Conservation (phyloP, 2,888 invertebrate genomes). For the Palloptera scutellata region DNA sequence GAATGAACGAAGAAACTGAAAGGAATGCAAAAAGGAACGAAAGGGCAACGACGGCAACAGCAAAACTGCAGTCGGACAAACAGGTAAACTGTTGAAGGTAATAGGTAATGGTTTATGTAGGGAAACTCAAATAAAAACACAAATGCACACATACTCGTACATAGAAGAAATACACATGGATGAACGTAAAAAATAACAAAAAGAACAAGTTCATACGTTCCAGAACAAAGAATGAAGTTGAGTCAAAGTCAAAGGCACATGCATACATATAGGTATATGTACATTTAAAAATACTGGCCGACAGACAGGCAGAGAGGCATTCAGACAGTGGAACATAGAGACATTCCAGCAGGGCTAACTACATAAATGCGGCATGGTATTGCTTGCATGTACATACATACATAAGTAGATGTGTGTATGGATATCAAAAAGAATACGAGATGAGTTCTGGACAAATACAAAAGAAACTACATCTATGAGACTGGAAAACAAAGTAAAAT, state of each 20-base stretch:
- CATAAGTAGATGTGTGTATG: not conserved
- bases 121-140: too few species aligned
- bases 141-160: constrained; percentile 36
- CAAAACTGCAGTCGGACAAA: too few species aligned
- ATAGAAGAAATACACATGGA: constrained; percentile 16
- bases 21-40: too few species aligned
- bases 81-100: constrained; percentile 6
- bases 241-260: constrained; percentile 11
- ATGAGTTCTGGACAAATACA: constrained; percentile 22
- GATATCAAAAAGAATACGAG: not conserved
- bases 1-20: too few species aligned
- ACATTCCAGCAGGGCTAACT: too few species aligned
- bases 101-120: constrained; percentile 4
- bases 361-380: too few species aligned
- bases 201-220: constrained; percentile 11
- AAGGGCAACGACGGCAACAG: not conserved
- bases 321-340: too few species aligned
- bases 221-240: constrained; percentile 20
- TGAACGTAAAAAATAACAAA: constrained; percentile 16
- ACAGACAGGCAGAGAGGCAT: not conserved
- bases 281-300: too few species aligned
- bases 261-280: not conserved
- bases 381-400: too few species aligned
- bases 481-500: too few species aligned
- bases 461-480: constrained; percentile 3